phyloP scores from a whole-genome alignment of 2,888 invertebrate species.

The Dorcus hopei region DNA sequence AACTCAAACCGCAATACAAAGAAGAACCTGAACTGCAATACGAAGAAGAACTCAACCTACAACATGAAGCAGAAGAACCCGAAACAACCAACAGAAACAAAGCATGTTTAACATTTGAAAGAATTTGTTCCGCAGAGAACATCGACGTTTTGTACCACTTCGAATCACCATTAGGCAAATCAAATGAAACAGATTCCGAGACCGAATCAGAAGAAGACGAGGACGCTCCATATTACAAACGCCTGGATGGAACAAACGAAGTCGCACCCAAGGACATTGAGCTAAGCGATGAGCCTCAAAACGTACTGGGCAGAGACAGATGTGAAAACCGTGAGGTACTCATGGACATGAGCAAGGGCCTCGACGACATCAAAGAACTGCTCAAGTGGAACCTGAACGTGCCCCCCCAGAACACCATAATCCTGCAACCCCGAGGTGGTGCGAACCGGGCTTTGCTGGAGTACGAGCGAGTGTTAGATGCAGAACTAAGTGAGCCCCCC shows the following conservation, averaged over 20 bases:
- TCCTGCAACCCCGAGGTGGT: conserved; percentile 31
- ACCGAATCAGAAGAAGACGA: conserved; percentile 8
- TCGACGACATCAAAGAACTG: conserved; percentile 36
- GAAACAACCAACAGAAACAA: neutral
- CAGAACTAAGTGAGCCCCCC: conserved; percentile 20
- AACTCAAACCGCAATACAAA: neutral
- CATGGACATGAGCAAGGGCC: conserved; percentile 10
- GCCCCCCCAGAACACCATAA: conserved; percentile 29
- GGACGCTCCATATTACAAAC: conserved; percentile 26
- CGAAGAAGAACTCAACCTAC: neutral
- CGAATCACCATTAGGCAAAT: neutral
- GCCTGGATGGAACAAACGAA: conserved; percentile 17
- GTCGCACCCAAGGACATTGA: conserved; percentile 11
- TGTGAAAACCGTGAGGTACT: conserved; percentile 3
- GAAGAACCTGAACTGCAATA: conserved; percentile 4
- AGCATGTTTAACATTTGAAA: neutral
- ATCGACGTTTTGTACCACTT: neutral
- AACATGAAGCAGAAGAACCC: neutral
- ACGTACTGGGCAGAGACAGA: conserved; percentile 12
- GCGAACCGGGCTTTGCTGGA: conserved; percentile 10
- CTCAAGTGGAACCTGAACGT: conserved; percentile 38
- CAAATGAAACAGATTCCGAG: neutral
- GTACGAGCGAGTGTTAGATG: conserved; percentile 9
- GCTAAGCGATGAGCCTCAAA: conserved; percentile 8
- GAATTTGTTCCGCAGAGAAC: conserved; percentile 4